Percentiles rank a stretch among this genome's conserved stretches.
Conservation (phyloP, 2,113 vertebrate genomes). For the Centropus bengalensis region DNA sequence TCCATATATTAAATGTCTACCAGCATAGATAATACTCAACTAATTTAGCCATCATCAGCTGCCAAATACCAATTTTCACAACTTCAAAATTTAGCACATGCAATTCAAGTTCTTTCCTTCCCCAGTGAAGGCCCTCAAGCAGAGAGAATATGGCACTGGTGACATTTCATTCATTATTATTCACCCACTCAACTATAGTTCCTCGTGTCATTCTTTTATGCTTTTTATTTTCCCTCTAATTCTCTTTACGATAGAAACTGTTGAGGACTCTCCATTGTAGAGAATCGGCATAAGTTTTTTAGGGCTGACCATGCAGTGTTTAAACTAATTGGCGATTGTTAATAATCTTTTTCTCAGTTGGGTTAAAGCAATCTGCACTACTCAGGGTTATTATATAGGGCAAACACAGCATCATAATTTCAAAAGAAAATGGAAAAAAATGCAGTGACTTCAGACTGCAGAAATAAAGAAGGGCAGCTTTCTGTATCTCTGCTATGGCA, state of each 20-base stretch:
- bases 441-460: background rate
- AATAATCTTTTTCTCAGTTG: conserved; percentile 1
- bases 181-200: background rate
- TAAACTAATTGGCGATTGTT: conserved; percentile 52
- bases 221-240: background rate
- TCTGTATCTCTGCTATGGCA: background rate
- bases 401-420: conserved; percentile 10
- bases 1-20: conserved; percentile 21
- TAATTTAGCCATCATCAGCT: conserved; percentile 30
- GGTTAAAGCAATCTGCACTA: conserved; percentile 24
- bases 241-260: conserved; percentile 6
- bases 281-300: background rate
- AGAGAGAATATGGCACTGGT: background rate
- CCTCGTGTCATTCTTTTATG: background rate
- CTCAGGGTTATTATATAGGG: background rate
- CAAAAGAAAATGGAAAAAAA: background rate
- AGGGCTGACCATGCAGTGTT: background rate
- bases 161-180: conserved; percentile 41
- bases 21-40: background rate
- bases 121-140: background rate
- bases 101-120: background rate
- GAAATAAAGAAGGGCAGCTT: background rate
- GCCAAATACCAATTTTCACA: conserved; percentile 17
- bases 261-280: conserved; percentile 22
- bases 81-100: conserved; percentile 10